phyloP scores from a whole-genome alignment of 2,888 invertebrate species.

The Eumacrocentrus americanus region DNA sequence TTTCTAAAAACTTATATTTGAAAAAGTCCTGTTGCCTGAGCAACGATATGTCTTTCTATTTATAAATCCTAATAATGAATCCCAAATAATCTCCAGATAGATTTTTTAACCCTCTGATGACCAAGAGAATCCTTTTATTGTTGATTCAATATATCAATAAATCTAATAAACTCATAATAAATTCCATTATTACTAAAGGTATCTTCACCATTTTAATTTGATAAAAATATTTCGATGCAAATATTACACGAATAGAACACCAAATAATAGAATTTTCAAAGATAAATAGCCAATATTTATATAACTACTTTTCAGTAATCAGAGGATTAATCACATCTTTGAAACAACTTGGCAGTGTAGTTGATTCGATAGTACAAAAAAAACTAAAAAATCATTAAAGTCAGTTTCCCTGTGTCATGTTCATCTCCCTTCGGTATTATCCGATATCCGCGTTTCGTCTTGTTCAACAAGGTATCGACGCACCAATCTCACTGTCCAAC shows the following conservation, averaged over 20 bases:
- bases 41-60: constrained; percentile 21
- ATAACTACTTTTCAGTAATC: not conserved
- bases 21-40: not conserved
- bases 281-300: not conserved
- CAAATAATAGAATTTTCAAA: not conserved
- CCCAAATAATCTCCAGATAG: not conserved
- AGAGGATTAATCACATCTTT: too few relatives aligned
- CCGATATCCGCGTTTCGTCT: constrained; percentile 22
- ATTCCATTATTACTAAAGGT: too few relatives aligned
- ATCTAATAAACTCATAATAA: too few relatives aligned
- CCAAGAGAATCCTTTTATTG: too few relatives aligned
- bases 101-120: not conserved
- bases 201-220: too few relatives aligned
- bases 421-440: not conserved
- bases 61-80: not conserved
- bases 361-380: not conserved
- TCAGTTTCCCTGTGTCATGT: too few relatives aligned
- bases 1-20: constrained; percentile 10
- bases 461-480: constrained; percentile 48
- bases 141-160: too few relatives aligned
- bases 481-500: constrained; percentile 44
- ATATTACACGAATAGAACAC: too few relatives aligned
- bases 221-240: too few relatives aligned
- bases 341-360: not conserved
- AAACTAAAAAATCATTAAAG: too few relatives aligned